Base-by-base conservation (phyloP, 2,113 vertebrate species). In the Sphaerodactylus townsendi region DNA sequence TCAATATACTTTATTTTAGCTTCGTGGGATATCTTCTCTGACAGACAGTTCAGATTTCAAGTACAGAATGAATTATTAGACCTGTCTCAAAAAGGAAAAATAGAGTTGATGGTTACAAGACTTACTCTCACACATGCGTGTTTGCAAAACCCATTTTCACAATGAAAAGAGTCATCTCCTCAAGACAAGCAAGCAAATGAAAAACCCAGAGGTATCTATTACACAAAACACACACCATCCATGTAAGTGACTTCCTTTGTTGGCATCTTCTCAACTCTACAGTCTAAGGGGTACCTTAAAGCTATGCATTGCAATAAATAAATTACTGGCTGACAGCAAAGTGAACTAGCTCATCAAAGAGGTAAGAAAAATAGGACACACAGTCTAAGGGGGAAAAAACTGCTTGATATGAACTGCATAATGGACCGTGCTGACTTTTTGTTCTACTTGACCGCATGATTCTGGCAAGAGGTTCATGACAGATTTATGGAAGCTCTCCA, bases 311-410 rank as follows among this genome's bases (percentile, higher is more conserved):
- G 59, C 69, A 79, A 79, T 78, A 85, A 65, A 73, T 79, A 79
- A 72, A 85, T 79, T 85, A 79, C 70, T 79, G 83, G n/a, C 69
- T 85, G 68, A 37, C 83, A 79, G 83, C 41, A 73, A 65, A 39
- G 65, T 73, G 83, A 85, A 65, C 70, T 21, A 73, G 41, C 46
- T 73, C 77, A 56, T 77, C 41, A 79, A 65, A 78, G 83, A 71
- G 17, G n/a, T 65, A 79, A 74, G 83, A 73, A 79, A 85, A 79
- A 85, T 50, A 79, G 69, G 46, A 35, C 39, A 73, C 44, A 50
- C 59, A 28, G 59, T 84, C 75, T 59, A 71, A 59, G 21, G 11
- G 41, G 30, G 30, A 10, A 25, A 21, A 69, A 50, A 35, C 69
- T 21, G 23, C 56, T 25, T n/a, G 23, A 30, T 79, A 28, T 3